A percentile compares a stretch with the other conserved stretches of the same genome.
These are phyloP conservation scores for Tyrannus savana DNA, from an alignment of 2,113 vertebrate species.

Conservation along the genomic window DNA sequence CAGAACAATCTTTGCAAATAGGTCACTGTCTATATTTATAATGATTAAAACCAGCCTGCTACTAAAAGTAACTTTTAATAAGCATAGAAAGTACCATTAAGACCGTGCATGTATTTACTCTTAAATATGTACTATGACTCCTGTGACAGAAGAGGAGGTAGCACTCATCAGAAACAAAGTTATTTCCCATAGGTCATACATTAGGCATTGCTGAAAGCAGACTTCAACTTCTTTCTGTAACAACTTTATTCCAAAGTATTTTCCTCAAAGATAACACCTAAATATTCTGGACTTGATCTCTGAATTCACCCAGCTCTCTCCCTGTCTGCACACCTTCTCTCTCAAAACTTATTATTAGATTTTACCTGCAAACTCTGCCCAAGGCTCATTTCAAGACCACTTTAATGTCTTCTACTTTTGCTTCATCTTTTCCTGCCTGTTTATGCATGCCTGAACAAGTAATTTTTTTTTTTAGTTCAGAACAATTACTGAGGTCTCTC, in stretches of 20 bases:
- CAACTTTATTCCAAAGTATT: neutral
- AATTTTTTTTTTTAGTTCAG: neutral
- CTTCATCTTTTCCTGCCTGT: neutral
- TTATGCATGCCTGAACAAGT: neutral
- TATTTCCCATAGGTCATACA: neutral
- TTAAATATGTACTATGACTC: neutral
- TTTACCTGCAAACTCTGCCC: neutral
- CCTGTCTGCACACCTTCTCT: neutral
- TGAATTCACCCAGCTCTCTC: neutral
- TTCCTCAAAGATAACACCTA: neutral
- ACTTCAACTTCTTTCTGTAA: neutral
- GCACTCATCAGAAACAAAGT: neutral
- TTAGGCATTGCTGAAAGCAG: neutral
- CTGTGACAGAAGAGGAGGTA: neutral
- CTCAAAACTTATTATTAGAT: neutral
- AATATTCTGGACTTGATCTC: neutral
- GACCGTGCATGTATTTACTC: neutral
- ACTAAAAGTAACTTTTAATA: slow-evolving; percentile 44
- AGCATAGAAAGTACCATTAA: slow-evolving; percentile 23
- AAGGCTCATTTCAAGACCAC: neutral
- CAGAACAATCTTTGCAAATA: slow-evolving; percentile 69
- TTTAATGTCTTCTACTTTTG: neutral
- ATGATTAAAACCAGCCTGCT: slow-evolving; percentile 48
- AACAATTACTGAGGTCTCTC: neutral
- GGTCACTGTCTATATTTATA: slow-evolving; percentile 69